Evolutionary conservation across 2,113 vertebrate genomes (phyloP), one percentile per base, ranked within the genome.

Genomic region (Sapajus apella): DNA sequence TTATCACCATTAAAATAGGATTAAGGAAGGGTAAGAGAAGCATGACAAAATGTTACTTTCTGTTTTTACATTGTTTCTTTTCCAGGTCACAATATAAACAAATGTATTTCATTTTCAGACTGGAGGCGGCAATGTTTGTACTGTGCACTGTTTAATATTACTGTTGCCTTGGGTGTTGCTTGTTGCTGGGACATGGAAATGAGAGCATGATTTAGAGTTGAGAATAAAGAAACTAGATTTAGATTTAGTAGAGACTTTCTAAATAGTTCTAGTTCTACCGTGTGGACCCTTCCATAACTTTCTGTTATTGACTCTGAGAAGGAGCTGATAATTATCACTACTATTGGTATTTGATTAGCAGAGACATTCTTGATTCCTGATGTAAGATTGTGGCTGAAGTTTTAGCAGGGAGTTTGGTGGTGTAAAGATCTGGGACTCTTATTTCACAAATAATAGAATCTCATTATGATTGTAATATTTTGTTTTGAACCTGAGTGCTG

Each of bases 111-210:
- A 0, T 87, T 97, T 97, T 93, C 81, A 43, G 61, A 96, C 97
- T 90, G 96, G 94, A 96, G 96, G 87, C 97, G 95, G 97, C 97
- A 97, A 96, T 96, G 35, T 97, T 96, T 92, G 43, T 96, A 43
- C 32, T 79, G 10, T 90, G 37, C 95, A 50, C 25, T 82, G 25
- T 92, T 92, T 37, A 47, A 16, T 50, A 56, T 92, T 47, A 23
- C 61, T 75, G 16, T 79, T 94, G 87, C 10, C 75, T 47, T 40
- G 14, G 64, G 40, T 90, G 76, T 66, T 82, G 80, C 56, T 90
- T 83, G 40, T 90, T 91, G 86, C 47, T 83, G 37, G 55, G 81
- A 80, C 81, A 45, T 66, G 56, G 50, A 94, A 58, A 73, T 47
- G 43, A 77, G 32, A 94, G 35, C 43, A 6, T 66, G 35, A 30